phyloP scores from a whole-genome alignment of 2,113 vertebrate genomes.

The Nettapus auritus region DNA sequence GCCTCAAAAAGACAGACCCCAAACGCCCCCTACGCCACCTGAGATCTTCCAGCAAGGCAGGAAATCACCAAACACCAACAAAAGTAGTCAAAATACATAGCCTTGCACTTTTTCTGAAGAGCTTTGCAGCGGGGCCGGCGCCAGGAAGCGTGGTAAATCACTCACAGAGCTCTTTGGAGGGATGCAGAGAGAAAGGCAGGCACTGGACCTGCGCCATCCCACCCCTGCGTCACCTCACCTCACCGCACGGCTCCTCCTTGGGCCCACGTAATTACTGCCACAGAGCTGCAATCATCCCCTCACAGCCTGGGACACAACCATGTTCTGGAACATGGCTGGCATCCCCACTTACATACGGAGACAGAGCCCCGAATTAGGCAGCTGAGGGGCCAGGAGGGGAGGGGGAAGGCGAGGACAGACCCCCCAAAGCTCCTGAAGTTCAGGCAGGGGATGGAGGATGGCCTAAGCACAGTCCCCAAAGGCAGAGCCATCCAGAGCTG shows the following conservation, averaged over 20 bases:
- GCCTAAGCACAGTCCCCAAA: background rate
- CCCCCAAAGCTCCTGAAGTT: background rate
- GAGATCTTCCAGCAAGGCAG: background rate
- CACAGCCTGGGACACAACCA: background rate
- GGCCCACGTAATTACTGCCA: background rate
- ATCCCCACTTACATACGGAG: background rate
- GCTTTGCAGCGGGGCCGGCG: background rate
- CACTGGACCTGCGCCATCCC: background rate
- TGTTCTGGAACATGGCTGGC: background rate
- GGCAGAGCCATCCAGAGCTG: background rate
- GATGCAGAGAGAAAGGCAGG: background rate
- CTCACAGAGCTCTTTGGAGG: accelerated
- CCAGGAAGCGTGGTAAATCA: background rate
- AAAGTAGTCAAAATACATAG: background rate
- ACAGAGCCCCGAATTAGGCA: background rate
- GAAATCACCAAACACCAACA: background rate
- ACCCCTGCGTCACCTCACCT: constrained; percentile 26
- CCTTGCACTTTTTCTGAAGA: background rate
- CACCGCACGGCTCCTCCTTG: accelerated
- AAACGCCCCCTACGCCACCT: background rate
- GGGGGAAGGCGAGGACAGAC: background rate
- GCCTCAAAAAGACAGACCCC: background rate
- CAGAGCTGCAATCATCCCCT: background rate
- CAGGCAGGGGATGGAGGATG: background rate
- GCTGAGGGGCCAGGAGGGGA: background rate